Evolutionary conservation across 2,888 invertebrate species (phyloP), one percentile per base, ranked within the genome.

Genomic region (Scaptodrosophila latifasciaeformis): DNA sequence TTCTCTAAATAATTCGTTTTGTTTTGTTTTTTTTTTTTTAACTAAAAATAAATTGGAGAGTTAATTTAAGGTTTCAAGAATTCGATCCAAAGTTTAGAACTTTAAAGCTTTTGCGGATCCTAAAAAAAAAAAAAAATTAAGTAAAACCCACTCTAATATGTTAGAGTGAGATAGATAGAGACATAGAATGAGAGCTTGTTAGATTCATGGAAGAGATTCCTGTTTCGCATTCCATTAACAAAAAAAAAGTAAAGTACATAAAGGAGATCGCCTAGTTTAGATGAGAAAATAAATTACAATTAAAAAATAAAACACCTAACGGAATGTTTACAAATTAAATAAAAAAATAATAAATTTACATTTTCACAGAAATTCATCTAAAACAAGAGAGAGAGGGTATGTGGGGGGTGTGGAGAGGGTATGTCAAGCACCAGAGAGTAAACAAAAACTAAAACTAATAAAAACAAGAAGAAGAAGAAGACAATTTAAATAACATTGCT

Each of bases 251-350:
- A 34, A 71, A 71, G 71, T 71, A 72, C 72, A 71, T 67, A 49
- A 50, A 45, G 54, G 80, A 75, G 80, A 79, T 75, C 77, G 56
- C 67, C 24, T 43, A 43, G 5, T 21, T 64, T 58, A 66, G 15
- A 49, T 58, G 51, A 70, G 63, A 69, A 60, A 27, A 6, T 43
- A 43, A 15, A 37, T 7, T 10, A 17, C 10, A 17, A 37, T 37
- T 15, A 10, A 15, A 2, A 37, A 1, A 17, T 5, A 17, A 35
- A 37, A 34, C 31, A 46, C 7, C 12, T 12, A 34, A 46, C 34
- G 46, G 46, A 46, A 46, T 46, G 46, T 35, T 18, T 12, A 12
- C 35, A 18, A 57, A 46, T n/a, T 47, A 46, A 47, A 53, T 39
- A 45, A 35, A 47, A 9, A 55, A 49, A 60, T 57, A 21, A 35